Conservation (phyloP, 2,888 invertebrate genomes). For the Liposcelis brunnea region DNA sequence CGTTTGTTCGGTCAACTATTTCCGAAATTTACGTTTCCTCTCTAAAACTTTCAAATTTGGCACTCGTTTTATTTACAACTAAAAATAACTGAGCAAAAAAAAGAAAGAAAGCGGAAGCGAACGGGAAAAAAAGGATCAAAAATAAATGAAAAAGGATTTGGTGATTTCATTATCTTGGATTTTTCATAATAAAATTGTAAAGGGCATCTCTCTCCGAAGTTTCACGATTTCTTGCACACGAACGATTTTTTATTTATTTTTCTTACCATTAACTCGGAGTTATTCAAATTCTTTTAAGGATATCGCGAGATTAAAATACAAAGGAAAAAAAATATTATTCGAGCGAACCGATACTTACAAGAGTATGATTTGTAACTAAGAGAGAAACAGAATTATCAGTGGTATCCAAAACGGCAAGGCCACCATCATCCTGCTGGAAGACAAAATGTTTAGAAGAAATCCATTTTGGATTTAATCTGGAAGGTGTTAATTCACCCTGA, state of each 20-base stretch:
- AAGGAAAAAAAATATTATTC: background rate
- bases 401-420: slow-evolving; percentile 60
- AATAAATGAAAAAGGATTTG: background rate
- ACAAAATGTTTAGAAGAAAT: slow-evolving; percentile 66
- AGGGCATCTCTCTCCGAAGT: too few relatives aligned
- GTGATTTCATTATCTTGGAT: background rate
- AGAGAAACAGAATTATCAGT: slow-evolving; percentile 59
- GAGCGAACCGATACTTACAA: slow-evolving; percentile 49
- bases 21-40: background rate
- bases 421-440: slow-evolving; percentile 74
- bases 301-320: background rate
- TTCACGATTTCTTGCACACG: too few relatives aligned
- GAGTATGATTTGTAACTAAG: slow-evolving; percentile 72
- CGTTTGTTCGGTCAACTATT: background rate
- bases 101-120: background rate
- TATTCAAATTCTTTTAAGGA: too few relatives aligned
- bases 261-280: too few relatives aligned
- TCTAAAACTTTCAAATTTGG: too few relatives aligned
- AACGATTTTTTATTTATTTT: too few relatives aligned
- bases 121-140: background rate
- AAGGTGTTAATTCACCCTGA: slow-evolving; percentile 54
- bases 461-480: slow-evolving; percentile 63
- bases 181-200: background rate
- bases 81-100: background rate
- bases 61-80: background rate